A percentile compares a stretch with the other conserved stretches of the same genome.
Evolutionary conservation across 2,888 invertebrate species (phyloP).

Genomic region (Nycteola revayana): DNA sequence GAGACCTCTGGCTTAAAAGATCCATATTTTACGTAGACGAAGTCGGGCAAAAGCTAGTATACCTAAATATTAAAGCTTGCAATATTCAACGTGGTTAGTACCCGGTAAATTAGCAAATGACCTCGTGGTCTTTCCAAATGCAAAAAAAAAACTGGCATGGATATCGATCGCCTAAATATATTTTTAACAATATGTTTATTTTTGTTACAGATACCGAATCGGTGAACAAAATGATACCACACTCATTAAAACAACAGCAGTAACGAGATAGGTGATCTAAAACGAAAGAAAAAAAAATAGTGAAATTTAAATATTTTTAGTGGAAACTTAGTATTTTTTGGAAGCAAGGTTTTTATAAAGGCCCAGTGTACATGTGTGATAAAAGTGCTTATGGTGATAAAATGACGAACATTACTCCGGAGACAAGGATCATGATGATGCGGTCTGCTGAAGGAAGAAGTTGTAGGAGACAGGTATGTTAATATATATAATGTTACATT

Average conservation of each 20-base stretch:
- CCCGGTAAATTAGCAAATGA: no score
- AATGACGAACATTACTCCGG: slow-evolving; percentile 73
- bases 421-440: slow-evolving; percentile 74
- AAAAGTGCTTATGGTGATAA: slow-evolving; percentile 52
- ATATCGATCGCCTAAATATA: no score
- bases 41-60: no score
- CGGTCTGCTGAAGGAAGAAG: slow-evolving; percentile 59
- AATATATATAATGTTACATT: no score
- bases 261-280: neutral
- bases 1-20: no score
- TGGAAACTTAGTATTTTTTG: neutral
- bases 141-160: no score
- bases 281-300: neutral
- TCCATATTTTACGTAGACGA: no score
- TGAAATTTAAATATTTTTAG: neutral
- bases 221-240: slow-evolving; percentile 21
- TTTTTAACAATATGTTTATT: slow-evolving; percentile 12
- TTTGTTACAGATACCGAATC: slow-evolving; percentile 39
- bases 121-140: no score
- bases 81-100: no score
- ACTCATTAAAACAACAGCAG: slow-evolving; percentile 7
- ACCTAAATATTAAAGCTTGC: no score
- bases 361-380: slow-evolving; percentile 59
- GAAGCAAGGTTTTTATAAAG: slow-evolving; percentile 15
- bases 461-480: slow-evolving; percentile 67